Base-by-base conservation (phyloP, 2,888 invertebrate species). In the Lasioglossum figueresi region DNA sequence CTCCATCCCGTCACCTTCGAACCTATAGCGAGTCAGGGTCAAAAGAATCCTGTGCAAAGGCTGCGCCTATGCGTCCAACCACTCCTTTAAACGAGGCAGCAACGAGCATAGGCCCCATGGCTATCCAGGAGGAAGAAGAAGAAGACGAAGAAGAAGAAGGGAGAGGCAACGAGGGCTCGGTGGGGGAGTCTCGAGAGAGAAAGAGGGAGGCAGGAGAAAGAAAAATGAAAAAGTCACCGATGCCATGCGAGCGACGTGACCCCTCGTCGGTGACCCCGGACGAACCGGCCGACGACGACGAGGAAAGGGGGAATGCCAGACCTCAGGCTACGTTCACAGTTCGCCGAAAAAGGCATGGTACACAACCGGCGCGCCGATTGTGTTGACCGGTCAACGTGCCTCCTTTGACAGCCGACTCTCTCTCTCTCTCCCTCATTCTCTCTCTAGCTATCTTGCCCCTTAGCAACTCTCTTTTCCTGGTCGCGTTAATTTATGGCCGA, bases 201-300 rank as follows among this genome's bases (percentile, higher is more conserved):
- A 76, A 59, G 80, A 77, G 76, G 72, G 72, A 76, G 78, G 66
- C 77, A 79, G 76, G 68, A 66, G 82, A 52, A 52, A 81, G 85
- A 88, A 89, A 91, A 91, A 85, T 90, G 90, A 91, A 90, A 91
- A 91, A 90, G 89, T 89, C 91, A 85, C 87, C 86, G 91, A 89
- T 91, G 90, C 89, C 91, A 91, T 91, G 92, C 91, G 91, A 92
- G 91, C 91, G 92, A 90, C 89, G 91, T 90, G 91, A 91, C 92
- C 91, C 83, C 92, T 90, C 91, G 90, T 92, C 89, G 91, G 83
- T 90, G 91, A 91, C 91, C 91, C 92, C 90, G 91, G 92, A 89
- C 89, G 89, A 90, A 88, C 91, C 91, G 91, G 89, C 88, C 91
- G 81, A 85, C 87, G 88, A 88, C 88, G 86, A 86, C 81, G 88